A percentile compares a stretch with the other conserved stretches of the same genome.
phyloP scores from a whole-genome alignment of 2,113 vertebrate genomes.

The Sakesphorus luctuosus region DNA sequence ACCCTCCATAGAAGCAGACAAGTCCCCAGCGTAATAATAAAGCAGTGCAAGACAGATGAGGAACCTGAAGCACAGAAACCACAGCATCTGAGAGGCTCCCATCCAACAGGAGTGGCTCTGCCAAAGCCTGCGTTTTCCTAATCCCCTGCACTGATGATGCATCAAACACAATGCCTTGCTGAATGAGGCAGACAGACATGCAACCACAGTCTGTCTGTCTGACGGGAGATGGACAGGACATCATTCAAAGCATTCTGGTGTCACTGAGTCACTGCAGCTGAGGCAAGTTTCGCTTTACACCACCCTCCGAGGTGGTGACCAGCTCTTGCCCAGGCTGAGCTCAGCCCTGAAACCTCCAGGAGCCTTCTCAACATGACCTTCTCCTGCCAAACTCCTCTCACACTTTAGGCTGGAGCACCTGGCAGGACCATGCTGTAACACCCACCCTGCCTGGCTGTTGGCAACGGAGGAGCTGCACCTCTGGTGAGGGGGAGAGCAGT shows the following conservation, averaged over 20 bases:
- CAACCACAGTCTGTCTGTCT: conserved; percentile 1
- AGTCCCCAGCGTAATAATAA: conserved; percentile 31
- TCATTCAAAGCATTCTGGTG: not conserved
- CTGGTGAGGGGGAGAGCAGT: not conserved
- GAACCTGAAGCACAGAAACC: conserved; percentile 43
- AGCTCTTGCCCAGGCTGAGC: not conserved
- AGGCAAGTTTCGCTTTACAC: not conserved
- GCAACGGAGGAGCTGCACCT: accelerated
- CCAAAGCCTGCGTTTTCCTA: not conserved
- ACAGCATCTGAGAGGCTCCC: conserved; percentile 20
- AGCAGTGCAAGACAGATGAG: not conserved
- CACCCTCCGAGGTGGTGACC: not conserved
- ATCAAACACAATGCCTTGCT: not conserved
- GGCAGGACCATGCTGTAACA: not conserved
- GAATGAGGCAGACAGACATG: conserved; percentile 14
- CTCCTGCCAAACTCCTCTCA: not conserved
- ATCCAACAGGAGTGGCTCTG: not conserved
- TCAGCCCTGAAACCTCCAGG: not conserved
- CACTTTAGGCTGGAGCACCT: not conserved
- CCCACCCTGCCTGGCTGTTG: not conserved
- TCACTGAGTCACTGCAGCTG: not conserved
- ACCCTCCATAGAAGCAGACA: conserved; percentile 7
- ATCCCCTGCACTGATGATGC: conserved; percentile 1
- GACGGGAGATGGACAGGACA: not conserved
- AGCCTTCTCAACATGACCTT: not conserved